Evolutionary conservation across 2,888 invertebrate species (phyloP), one percentile per base, ranked within the genome.

Genomic region (Argyresthia goedartella): DNA sequence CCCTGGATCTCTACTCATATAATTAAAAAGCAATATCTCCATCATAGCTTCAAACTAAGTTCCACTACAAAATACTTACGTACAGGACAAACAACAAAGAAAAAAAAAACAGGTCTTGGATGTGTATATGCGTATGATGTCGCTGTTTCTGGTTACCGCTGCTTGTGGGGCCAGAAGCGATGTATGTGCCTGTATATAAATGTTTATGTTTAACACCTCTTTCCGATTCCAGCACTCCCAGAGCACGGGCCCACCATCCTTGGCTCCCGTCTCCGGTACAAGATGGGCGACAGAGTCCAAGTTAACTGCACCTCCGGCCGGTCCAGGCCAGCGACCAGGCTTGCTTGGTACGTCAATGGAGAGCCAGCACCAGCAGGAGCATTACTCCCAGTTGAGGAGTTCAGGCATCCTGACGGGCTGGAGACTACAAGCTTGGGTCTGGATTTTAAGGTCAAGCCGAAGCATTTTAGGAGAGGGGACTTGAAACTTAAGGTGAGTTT

Each of bases 341-440:
- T 95, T 53, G 91, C 92, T 60, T 95, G 95, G 95, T 93, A 93
- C 87, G 93, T 95, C 79, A 95, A 95, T 78, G 94, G 94, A 33
- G 92, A 94, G 70, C 93, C 92, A 61, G 91, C 90, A 36, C 89
- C 91, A 36, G 62, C 87, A 2, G 67, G 71, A 4, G 81, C 88
- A 7, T 69, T 90, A 54, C 69, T 80, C 2, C 77, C 88, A 8
- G 88, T 89, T 0, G 79, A 81, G 47, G 79, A 86, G 55, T 76
- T 82, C 58, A 76, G 80, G 54, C 77, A 86, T 44, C 89, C 89
- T 46, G 87, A 88, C 48, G 91, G 92, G n/a, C 86, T 95, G 56
- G 93, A 95, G 75, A 92, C 93, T 56, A 92, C 94, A 16, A 91
- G 91, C 53, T 80, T 94, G 48, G 93, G 92, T 34, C 89, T 95